phyloP scores from a whole-genome alignment of 1,140 invertebrate genomes.

The Mercenaria mercenaria region DNA sequence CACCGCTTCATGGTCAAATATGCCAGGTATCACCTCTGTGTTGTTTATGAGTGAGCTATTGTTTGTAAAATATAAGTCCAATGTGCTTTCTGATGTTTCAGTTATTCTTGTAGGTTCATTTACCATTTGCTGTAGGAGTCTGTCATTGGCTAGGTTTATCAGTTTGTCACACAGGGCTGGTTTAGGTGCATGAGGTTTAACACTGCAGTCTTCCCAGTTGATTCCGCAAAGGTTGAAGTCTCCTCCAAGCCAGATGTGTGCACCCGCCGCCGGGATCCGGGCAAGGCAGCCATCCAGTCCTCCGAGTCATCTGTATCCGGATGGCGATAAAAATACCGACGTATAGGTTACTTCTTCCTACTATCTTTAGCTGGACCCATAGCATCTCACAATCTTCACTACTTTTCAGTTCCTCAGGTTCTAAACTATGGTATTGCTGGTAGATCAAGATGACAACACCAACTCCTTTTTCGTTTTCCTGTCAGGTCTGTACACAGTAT shows the following conservation, averaged over 20 bases:
- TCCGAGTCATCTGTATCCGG: background rate
- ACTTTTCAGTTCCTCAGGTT: background rate
- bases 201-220: slow-evolving; percentile 3
- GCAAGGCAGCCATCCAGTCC: background rate
- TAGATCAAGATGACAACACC: slow-evolving; percentile 22
- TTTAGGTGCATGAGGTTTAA: background rate
- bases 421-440: background rate
- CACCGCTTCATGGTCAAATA: no score
- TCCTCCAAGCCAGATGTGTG: no score
- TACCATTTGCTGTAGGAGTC: slow-evolving; percentile 7
- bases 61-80: no score
- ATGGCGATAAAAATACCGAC: slow-evolving; percentile 9
- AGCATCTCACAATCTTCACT: slow-evolving; percentile 17
- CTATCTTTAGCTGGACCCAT: slow-evolving; percentile 1
- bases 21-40: no score
- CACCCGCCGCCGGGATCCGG: background rate
- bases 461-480: slow-evolving; percentile 9
- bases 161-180: background rate
- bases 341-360: background rate
- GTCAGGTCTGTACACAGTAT: no score
- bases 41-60: no score
- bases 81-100: background rate
- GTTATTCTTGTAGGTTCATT: background rate
- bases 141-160: slow-evolving; percentile 1
- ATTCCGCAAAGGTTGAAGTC: slow-evolving; percentile 36